These are phyloP conservation scores for Balanococcus diminutus DNA, from an alignment of 2,888 invertebrate species.

Conservation along the genomic window DNA sequence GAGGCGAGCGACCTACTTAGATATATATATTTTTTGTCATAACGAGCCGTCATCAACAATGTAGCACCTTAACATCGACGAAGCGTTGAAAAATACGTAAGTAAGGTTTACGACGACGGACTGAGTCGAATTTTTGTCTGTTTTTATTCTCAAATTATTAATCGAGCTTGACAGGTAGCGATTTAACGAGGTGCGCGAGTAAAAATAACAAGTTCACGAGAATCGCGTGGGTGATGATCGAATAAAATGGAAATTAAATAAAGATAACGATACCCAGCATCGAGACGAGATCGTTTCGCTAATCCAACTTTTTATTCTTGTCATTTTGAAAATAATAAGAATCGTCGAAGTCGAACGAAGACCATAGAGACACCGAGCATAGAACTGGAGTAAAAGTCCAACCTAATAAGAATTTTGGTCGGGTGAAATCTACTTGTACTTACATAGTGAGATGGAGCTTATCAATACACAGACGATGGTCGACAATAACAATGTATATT, in stretches of 20 bases:
- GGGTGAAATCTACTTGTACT: constrained; percentile 15
- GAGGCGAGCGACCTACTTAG: constrained; percentile 24
- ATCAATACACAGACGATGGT: background rate
- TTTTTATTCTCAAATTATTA: background rate
- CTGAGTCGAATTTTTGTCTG: background rate
- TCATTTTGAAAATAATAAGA: background rate
- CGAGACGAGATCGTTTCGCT: background rate
- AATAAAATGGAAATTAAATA: background rate
- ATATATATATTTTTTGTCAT: background rate
- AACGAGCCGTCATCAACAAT: constrained; percentile 7
- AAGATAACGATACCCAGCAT: background rate
- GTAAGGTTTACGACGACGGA: background rate
- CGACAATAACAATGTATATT: constrained; percentile 3
- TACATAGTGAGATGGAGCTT: no score
- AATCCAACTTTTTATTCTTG: background rate
- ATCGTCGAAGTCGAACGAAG: background rate
- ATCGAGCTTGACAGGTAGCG: background rate
- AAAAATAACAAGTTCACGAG: background rate
- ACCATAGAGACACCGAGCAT: background rate
- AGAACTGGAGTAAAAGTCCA: background rate
- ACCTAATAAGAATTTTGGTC: background rate
- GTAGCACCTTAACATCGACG: background rate
- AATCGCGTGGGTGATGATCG: background rate
- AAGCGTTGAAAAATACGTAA: constrained; percentile 16
- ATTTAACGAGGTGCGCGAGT: background rate